Evolutionary conservation across 2,888 invertebrate species (phyloP).

Genomic region (Oxyteleia sp.): DNA sequence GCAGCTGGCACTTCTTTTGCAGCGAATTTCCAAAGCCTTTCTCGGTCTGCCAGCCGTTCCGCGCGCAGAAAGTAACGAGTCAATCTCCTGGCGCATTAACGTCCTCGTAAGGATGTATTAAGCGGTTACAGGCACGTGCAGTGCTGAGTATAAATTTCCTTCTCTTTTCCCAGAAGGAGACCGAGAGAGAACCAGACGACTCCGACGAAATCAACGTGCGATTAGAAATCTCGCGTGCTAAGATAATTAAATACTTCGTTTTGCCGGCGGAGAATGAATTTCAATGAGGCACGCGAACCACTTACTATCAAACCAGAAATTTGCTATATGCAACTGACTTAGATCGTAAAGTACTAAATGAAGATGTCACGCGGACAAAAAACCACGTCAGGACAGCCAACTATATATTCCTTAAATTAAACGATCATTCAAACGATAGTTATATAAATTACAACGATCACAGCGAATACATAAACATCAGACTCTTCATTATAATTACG

Average conservation of each 20-base stretch:
- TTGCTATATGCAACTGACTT: too few species aligned
- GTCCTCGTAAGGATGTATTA: constrained; percentile 75
- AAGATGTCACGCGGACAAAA: too few species aligned
- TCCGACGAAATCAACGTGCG: constrained; percentile 64
- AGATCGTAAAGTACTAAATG: too few species aligned
- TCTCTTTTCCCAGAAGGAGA: constrained; percentile 55
- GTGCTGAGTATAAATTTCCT: constrained; percentile 63
- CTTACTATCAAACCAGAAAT: too few species aligned
- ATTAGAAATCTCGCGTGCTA: constrained; percentile 73
- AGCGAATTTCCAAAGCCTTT: constrained; percentile 54
- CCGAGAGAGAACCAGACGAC: constrained; percentile 52
- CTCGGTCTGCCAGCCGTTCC: constrained; percentile 54
- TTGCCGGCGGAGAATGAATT: too few species aligned
- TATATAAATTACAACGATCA: too few species aligned
- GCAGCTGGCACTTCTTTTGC: constrained; percentile 63
- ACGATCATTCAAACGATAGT: too few species aligned
- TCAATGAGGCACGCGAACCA: too few species aligned
- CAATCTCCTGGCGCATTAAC: constrained; percentile 77
- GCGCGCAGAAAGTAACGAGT: constrained; percentile 78
- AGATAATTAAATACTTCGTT: constrained; percentile 72
- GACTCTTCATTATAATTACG: too few species aligned
- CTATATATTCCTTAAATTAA: too few species aligned
- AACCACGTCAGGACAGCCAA: too few species aligned
- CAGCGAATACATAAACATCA: too few species aligned
- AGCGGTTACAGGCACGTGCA: constrained; percentile 70